Conservation (phyloP, 2,888 invertebrate species). For the Latrodectus elegans region DNA sequence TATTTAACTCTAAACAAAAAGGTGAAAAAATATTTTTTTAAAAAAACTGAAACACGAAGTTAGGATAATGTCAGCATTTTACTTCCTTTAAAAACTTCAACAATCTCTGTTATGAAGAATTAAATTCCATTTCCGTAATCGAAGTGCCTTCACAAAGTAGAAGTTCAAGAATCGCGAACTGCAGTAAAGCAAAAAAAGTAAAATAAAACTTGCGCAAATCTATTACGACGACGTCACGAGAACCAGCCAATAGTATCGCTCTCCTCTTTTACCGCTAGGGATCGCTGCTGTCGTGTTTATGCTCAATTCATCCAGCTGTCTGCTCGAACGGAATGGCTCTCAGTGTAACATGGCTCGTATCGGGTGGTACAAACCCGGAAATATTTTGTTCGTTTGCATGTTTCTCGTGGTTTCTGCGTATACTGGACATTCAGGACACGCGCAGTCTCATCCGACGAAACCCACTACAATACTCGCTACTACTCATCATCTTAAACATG, state of each 20-base stretch:
- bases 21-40: too few relatives aligned
- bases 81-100: too few relatives aligned
- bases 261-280: slow-evolving; percentile 23
- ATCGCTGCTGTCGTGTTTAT: slow-evolving; percentile 57
- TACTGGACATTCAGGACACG: slow-evolving; percentile 19
- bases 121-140: too few relatives aligned
- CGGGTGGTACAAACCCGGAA: slow-evolving; percentile 29
- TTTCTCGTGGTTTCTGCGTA: slow-evolving; percentile 28
- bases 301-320: slow-evolving; percentile 21
- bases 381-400: slow-evolving; percentile 9
- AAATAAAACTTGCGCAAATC: not conserved
- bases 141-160: too few relatives aligned
- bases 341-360: slow-evolving; percentile 57
- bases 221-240: not conserved
- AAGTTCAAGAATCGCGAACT: too few relatives aligned
- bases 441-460: not conserved
- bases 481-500: slow-evolving; percentile 15
- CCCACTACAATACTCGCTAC: not conserved
- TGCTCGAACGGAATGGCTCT: slow-evolving; percentile 39
- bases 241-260: not conserved
- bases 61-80: too few relatives aligned
- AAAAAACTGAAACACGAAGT: too few relatives aligned
- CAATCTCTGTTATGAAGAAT: too few relatives aligned
- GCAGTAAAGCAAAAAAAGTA: too few relatives aligned
- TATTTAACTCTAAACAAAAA: too few relatives aligned